Percentiles rank a stretch among this genome's conserved stretches.
Conservation (phyloP, 2,113 vertebrate genomes). For the Falco punctatus region DNA sequence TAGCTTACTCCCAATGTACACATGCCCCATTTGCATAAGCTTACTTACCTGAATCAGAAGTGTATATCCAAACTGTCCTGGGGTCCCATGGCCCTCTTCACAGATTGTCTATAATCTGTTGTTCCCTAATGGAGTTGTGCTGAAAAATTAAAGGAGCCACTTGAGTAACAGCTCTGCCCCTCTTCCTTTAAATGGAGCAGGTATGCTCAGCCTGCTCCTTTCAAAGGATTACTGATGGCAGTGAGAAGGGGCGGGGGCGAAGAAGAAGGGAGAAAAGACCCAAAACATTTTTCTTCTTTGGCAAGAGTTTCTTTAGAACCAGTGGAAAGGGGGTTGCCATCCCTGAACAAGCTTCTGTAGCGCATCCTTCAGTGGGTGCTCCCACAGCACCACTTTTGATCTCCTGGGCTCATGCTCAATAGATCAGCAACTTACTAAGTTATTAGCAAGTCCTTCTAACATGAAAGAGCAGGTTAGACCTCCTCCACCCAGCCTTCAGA, state of each 20-base stretch:
- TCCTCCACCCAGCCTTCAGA: not conserved
- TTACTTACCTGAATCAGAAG: not conserved
- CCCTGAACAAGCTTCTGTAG: not conserved
- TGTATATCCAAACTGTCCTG: not conserved
- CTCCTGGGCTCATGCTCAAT: not conserved
- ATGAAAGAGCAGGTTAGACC: not conserved
- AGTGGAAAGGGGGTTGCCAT: not conserved
- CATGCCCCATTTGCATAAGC: not conserved
- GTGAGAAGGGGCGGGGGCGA: accelerated
- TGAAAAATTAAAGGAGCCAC: not conserved
- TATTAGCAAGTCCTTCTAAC: not conserved
- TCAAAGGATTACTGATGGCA: not conserved
- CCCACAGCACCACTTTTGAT: not conserved
- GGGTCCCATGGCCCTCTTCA: not conserved
- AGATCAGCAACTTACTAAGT: not conserved
- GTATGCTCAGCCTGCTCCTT: not conserved
- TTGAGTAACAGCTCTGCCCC: not conserved
- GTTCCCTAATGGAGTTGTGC: not conserved
- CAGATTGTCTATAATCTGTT: not conserved
- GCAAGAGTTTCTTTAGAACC: not conserved
- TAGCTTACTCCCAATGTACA: not conserved
- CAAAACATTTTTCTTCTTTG: not conserved
- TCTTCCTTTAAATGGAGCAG: not conserved
- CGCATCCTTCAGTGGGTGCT: not conserved
- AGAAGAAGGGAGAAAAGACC: not conserved